Conservation (phyloP, 2,113 vertebrate species). For the Numida meleagris region DNA sequence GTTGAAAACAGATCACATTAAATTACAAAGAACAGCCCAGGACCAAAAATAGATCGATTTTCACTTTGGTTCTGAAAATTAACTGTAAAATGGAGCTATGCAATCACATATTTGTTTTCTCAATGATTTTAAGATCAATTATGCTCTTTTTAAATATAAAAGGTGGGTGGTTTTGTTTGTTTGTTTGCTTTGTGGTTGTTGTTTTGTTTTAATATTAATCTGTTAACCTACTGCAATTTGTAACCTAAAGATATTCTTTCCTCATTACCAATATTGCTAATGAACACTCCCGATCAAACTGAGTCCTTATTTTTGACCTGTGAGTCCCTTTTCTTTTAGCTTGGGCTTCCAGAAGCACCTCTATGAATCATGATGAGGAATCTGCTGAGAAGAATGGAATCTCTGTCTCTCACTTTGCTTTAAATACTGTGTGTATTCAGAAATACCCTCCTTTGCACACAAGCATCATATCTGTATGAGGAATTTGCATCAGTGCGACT, state of each 20-base stretch:
- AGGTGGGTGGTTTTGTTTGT: not conserved
- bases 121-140: slow-evolving; percentile 16
- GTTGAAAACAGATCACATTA: slow-evolving; percentile 28
- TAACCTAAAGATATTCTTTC: not conserved
- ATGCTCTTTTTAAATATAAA: not conserved
- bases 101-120: slow-evolving; percentile 23
- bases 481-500: slow-evolving; percentile 60
- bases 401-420: not conserved
- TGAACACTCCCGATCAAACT: not conserved
- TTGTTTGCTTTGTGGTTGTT: no score
- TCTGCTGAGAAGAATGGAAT: not conserved
- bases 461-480: slow-evolving; percentile 19
- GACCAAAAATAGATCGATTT: slow-evolving; percentile 31
- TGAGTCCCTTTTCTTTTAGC: not conserved
- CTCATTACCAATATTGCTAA: rapidly evolving
- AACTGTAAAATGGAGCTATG: not conserved
- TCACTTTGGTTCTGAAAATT: slow-evolving; percentile 14
- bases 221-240: not conserved
- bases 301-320: not conserved
- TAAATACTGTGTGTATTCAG: not conserved
- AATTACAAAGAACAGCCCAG: slow-evolving; percentile 21
- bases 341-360: not conserved
- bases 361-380: not conserved
- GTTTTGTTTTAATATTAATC: not conserved
- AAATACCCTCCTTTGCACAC: slow-evolving; percentile 44